phyloP scores from a whole-genome alignment of 2,113 vertebrate genomes.

The Coptodon bakossiorum region DNA sequence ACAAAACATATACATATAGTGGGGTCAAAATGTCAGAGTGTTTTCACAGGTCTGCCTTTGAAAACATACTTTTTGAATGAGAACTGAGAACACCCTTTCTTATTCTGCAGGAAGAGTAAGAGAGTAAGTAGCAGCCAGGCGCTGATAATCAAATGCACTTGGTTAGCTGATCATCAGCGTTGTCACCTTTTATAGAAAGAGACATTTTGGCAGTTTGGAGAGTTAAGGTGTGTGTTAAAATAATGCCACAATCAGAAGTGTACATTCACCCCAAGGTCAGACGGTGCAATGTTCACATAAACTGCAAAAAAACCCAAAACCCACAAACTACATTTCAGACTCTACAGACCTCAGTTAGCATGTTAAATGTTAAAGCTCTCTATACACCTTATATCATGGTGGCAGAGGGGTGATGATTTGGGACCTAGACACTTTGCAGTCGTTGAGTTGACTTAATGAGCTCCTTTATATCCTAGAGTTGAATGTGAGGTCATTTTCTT shows the following conservation, averaged over 20 bases:
- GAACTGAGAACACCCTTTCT: background rate
- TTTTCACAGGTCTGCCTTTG: background rate
- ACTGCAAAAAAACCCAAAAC: accelerated
- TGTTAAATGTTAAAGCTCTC: background rate
- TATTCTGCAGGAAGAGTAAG: background rate
- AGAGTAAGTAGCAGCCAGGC: background rate
- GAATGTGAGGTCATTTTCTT: background rate
- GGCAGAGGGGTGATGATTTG: background rate
- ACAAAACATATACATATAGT: background rate
- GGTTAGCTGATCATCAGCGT: background rate
- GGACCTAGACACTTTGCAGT: background rate
- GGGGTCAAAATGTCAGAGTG: background rate
- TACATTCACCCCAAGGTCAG: background rate
- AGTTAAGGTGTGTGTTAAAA: background rate
- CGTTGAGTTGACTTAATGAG: background rate
- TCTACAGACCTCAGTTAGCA: background rate
- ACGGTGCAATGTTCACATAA: background rate
- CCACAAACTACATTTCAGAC: background rate
- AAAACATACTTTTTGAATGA: background rate
- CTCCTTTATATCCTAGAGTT: background rate
- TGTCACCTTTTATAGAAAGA: background rate
- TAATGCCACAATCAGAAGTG: background rate
- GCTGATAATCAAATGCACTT: background rate
- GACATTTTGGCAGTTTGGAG: background rate
- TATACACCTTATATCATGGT: background rate